Base-by-base conservation (phyloP, 2,113 vertebrate species). In the Corynorhinus townsendii region DNA sequence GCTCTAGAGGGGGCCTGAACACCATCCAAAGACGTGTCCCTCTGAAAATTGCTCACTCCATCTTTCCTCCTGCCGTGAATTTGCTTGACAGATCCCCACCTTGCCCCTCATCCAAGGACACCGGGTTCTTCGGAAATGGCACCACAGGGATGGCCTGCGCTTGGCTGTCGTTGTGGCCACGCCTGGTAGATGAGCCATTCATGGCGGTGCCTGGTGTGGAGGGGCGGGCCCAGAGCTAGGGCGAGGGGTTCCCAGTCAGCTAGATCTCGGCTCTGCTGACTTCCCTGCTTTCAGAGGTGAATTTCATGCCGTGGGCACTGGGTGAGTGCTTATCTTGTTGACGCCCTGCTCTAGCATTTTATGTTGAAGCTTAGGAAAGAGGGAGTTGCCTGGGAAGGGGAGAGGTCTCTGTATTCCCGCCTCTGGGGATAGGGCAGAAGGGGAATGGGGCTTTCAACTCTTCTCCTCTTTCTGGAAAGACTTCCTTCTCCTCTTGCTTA, bases 401-500 rank as follows among this genome's bases (percentile, higher is more conserved):
- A 38, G 47, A 30, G 33, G 30, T 59, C 47, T 69, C 38, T 56
- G 69, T 64, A 40, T 87, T 91, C 45, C 30, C 76, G n/a, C 2
- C 38, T 80, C 54, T 75, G 16, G 24, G 56, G 45, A 62, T 20
- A 45, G 87, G 69, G 19, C 22, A 38, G 38, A 72, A 12, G 24
- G 30, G 49, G 11, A 26, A 35, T 85, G 0, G 15, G 20, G 47
- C 68, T 59, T 15, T 4, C 68, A 33, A 7, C 38, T 66, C 17
- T 76, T 59, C 26, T 71, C 8, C 33, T 83, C 20, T 80, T 91
- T 80, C 38, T 83, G 45, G 73, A 69, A 93, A 92, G 30, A 59
- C 22, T 59, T 59, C 54, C 30, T 91, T 89, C 62, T 54, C 45
- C 86, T 93, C 40, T 35, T 35, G 52, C 68, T 72, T 45, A 35